These are phyloP conservation scores for Vanessa cardui DNA, from an alignment of 2,888 invertebrate genomes.

Conservation along the genomic window DNA sequence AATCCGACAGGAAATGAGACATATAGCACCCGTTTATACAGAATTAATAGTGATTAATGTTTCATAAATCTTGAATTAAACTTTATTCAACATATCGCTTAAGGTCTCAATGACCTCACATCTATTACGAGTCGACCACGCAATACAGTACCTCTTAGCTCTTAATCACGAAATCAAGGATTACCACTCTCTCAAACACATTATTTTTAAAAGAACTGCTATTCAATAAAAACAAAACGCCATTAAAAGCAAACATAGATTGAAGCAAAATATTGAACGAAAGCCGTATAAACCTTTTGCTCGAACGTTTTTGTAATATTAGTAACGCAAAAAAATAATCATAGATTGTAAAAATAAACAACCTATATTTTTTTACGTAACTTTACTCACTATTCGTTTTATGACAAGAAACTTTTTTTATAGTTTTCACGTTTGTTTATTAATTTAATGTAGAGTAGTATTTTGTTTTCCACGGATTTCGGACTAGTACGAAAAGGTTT, in stretches of 20 bases:
- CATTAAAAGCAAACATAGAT: too few relatives aligned
- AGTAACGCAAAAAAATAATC: too few relatives aligned
- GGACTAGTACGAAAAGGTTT: not conserved
- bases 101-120: conserved; percentile 2
- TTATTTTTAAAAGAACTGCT: not conserved
- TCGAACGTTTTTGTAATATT: too few relatives aligned
- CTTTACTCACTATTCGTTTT: too few relatives aligned
- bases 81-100: not conserved
- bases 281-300: too few relatives aligned
- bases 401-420: too few relatives aligned
- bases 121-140: not conserved
- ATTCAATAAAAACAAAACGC: not conserved
- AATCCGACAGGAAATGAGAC: not conserved
- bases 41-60: not conserved
- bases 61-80: not conserved
- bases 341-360: too few relatives aligned
- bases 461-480: not conserved
- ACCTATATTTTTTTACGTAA: too few relatives aligned
- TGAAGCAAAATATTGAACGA: too few relatives aligned
- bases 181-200: not conserved
- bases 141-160: not conserved
- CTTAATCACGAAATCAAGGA: not conserved
- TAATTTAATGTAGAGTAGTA: too few relatives aligned
- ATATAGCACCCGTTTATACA: not conserved
- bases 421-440: too few relatives aligned